A percentile compares a stretch with the other conserved stretches of the same genome.
phyloP scores from a whole-genome alignment of 30 jellyfish, hydroid and myxozoan genomes.

The Catostylus mosaicus region DNA sequence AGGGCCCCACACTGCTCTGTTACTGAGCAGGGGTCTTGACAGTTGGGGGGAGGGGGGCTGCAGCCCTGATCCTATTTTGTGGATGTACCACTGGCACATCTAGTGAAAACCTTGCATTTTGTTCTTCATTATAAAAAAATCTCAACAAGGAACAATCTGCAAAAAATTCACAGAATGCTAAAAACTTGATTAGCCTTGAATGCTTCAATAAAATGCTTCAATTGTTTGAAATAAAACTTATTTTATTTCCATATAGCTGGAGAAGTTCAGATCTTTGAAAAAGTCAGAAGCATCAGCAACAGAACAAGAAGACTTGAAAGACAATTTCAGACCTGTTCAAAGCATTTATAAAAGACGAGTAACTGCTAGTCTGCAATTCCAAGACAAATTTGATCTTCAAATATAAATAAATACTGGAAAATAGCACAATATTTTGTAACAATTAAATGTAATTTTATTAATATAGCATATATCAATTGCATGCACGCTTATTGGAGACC shows the following conservation, averaged over 20 bases:
- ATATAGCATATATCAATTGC: neutral
- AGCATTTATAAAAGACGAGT: conserved; percentile 41
- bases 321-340: conserved; percentile 75
- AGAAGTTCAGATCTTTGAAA: conserved; percentile 28
- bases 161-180: neutral
- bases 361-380: conserved; percentile 59
- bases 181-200: neutral
- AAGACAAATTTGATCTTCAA: conserved; percentile 48
- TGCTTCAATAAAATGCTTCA: too few relatives aligned
- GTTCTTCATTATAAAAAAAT: too few relatives aligned
- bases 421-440: neutral
- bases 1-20: too few relatives aligned
- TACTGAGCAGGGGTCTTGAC: too few relatives aligned
- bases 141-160: neutral
- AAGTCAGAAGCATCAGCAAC: conserved; percentile 1
- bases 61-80: too few relatives aligned
- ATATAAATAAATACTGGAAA: neutral
- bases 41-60: too few relatives aligned
- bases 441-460: neutral
- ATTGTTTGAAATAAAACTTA: neutral
- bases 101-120: too few relatives aligned
- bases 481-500: neutral
- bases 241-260: conserved; percentile 30
- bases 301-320: conserved; percentile 35
- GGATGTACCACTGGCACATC: too few relatives aligned